These are phyloP conservation scores for Phytoseiulus persimilis DNA, from an alignment of 2,888 invertebrate species.

Conservation along the genomic window DNA sequence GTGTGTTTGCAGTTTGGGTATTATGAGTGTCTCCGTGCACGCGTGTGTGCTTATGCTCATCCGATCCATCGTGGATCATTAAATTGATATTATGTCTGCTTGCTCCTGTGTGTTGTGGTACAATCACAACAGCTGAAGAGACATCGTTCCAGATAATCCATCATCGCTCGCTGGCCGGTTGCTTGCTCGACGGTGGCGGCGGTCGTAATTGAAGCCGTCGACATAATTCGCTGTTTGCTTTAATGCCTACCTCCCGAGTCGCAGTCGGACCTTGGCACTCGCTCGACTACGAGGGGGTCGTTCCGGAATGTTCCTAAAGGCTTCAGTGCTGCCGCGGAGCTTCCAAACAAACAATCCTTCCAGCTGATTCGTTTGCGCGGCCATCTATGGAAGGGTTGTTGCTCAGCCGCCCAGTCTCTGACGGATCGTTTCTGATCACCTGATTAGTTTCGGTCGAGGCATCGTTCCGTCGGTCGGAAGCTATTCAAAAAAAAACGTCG, in stretches of 20 bases:
- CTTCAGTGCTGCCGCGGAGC: background rate
- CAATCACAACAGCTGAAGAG: background rate
- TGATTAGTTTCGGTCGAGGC: background rate
- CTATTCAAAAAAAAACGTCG: background rate
- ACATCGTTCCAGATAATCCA: constrained; percentile 5
- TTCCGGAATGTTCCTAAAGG: background rate
- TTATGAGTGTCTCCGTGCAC: background rate
- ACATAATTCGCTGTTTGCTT: background rate
- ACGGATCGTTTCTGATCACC: background rate
- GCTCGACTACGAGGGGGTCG: background rate
- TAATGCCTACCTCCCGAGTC: background rate
- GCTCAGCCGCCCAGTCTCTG: background rate
- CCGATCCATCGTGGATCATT: background rate
- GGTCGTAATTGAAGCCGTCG: background rate
- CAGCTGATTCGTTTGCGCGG: background rate
- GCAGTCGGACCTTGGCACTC: background rate
- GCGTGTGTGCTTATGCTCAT: background rate
- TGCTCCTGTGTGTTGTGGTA: background rate
- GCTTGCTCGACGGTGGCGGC: too few relatives aligned
- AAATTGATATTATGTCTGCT: background rate
- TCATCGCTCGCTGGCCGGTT: background rate
- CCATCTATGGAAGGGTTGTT: background rate
- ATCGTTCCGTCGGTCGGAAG: background rate
- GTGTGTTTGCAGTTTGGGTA: background rate
- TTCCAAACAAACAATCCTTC: background rate